Percentiles rank a stretch among this genome's conserved stretches.
Evolutionary conservation across 2,113 vertebrate species (phyloP).

Genomic region (Gallinago jamesoni): DNA sequence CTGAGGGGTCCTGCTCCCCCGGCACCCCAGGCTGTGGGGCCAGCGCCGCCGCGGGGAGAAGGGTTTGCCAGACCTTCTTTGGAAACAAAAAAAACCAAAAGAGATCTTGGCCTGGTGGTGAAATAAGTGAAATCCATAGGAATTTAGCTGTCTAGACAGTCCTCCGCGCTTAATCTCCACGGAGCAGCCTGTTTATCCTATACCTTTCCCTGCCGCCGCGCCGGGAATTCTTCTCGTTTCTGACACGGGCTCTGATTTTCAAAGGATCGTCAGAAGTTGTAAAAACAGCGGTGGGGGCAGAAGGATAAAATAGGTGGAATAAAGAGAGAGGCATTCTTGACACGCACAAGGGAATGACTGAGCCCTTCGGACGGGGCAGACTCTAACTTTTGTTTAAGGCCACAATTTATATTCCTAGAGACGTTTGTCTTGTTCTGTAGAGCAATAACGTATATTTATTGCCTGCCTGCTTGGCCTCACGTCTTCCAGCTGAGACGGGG

Average conservation of each 20-base stretch:
- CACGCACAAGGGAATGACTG: fast-evolving
- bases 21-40: neutral
- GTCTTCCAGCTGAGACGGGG: neutral
- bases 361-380: fast-evolving
- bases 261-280: neutral
- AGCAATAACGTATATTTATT: neutral
- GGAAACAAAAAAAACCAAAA: neutral
- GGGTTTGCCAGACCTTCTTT: neutral
- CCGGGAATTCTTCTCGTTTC: neutral
- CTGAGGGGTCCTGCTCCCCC: fast-evolving
- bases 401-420: fast-evolving
- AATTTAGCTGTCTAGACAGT: neutral
- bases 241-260: neutral
- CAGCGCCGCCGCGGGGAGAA: fast-evolving
- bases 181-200: neutral
- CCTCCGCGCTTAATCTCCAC: fast-evolving
- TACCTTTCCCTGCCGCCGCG: neutral
- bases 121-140: neutral
- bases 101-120: neutral
- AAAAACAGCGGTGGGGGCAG: neutral
- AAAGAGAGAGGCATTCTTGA: neutral
- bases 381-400: neutral
- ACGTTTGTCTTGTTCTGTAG: fast-evolving
- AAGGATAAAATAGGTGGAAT: neutral
- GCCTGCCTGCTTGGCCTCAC: neutral